These are phyloP conservation scores for Temnothorax longispinosus DNA, from an alignment of 1,140 invertebrate species.

Conservation along the genomic window DNA sequence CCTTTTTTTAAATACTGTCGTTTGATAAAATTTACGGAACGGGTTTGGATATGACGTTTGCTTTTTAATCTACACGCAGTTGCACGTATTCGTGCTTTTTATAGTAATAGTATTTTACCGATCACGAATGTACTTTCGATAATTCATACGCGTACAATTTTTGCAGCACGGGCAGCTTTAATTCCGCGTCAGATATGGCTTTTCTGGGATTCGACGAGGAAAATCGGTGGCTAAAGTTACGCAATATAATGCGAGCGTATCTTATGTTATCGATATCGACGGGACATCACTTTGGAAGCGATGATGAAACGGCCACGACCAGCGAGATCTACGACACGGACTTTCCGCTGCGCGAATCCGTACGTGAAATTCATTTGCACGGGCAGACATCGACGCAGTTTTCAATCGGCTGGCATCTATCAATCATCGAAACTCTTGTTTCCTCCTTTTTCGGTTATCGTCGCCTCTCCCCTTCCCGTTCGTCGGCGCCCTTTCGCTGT, in stretches of 20 bases:
- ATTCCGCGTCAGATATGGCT: background rate
- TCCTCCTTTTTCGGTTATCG: constrained; percentile 44
- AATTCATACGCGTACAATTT: background rate
- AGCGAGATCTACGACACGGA: constrained; percentile 57
- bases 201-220: background rate
- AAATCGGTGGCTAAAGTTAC: background rate
- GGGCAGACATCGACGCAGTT: constrained; percentile 66
- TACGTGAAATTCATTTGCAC: constrained; percentile 71
- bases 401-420: constrained; percentile 77
- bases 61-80: background rate
- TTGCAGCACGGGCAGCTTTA: background rate
- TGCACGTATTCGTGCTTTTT: constrained; percentile 1
- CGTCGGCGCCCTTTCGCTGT: constrained; percentile 16
- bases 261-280: constrained; percentile 54
- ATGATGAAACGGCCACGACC: constrained; percentile 48
- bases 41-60: constrained; percentile 2
- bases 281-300: constrained; percentile 21
- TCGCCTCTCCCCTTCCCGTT: constrained; percentile 11
- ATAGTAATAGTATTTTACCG: background rate
- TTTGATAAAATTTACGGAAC: constrained; percentile 17
- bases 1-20: background rate
- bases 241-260: constrained; percentile 31
- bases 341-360: constrained; percentile 67
- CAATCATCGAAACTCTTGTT: constrained; percentile 73
- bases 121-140: background rate